phyloP scores from a whole-genome alignment of 2,113 vertebrate genomes.

The Carassius auratus region DNA sequence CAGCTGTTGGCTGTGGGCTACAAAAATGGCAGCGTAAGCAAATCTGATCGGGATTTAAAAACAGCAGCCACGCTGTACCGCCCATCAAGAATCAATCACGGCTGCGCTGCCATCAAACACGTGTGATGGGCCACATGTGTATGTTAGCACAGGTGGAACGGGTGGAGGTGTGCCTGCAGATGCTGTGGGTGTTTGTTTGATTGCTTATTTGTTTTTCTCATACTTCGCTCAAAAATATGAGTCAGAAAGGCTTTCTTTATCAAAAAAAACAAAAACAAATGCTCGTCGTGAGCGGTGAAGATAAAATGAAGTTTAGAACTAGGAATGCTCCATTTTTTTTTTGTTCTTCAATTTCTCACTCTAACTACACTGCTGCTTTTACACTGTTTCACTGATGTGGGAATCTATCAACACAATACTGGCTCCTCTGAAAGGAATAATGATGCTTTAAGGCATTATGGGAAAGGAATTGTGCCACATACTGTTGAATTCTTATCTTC shows the following conservation, averaged over 20 bases:
- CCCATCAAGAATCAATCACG: slow-evolving; percentile 49
- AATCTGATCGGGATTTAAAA: slow-evolving; percentile 54
- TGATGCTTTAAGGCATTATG: not conserved
- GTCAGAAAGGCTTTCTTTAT: slow-evolving; percentile 11
- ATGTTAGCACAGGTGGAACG: not conserved
- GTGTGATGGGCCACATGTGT: slow-evolving; percentile 12
- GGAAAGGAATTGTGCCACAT: not conserved
- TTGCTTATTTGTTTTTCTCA: not conserved
- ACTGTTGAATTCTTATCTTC: not conserved
- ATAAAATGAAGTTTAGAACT: not conserved
- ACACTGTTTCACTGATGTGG: slow-evolving; percentile 9
- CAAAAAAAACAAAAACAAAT: not conserved
- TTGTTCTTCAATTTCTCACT: slow-evolving; percentile 4
- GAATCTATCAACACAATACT: slow-evolving; percentile 17
- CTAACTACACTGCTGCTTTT: not conserved
- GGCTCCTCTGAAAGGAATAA: slow-evolving; percentile 6
- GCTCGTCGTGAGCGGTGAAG: not conserved
- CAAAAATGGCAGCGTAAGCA: slow-evolving; percentile 55
- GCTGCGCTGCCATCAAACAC: slow-evolving; percentile 29
- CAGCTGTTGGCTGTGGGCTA: slow-evolving; percentile 49
- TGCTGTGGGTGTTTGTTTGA: slow-evolving; percentile 25
- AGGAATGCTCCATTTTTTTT: slow-evolving; percentile 3
- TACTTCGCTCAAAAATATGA: not conserved
- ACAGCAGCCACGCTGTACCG: slow-evolving; percentile 25
- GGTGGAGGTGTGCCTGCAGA: slow-evolving; percentile 16